These are phyloP conservation scores for Brachyopa scutellaris DNA, from an alignment of 2,888 invertebrate genomes.

Conservation along the genomic window DNA sequence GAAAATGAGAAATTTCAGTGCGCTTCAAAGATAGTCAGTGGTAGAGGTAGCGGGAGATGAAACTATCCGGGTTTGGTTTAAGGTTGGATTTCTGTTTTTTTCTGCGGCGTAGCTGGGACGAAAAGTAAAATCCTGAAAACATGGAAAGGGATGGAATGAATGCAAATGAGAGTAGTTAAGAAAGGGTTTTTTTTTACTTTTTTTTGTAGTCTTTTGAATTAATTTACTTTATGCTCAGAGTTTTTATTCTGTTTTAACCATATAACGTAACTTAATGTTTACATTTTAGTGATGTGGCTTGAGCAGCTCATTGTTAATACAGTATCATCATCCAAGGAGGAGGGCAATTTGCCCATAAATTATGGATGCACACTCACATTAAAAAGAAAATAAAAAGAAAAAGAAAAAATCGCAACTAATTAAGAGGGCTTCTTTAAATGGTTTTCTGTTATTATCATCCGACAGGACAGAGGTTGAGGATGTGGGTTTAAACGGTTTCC, in stretches of 20 bases:
- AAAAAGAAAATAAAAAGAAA: neutral
- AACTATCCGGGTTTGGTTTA: conserved; percentile 41
- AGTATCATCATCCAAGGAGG: conserved; percentile 26
- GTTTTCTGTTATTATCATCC: conserved; percentile 38
- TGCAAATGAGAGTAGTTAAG: conserved; percentile 69
- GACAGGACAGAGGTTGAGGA: neutral
- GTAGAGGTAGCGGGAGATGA: neutral
- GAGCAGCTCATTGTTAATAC: conserved; percentile 56
- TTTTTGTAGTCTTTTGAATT: conserved; percentile 56
- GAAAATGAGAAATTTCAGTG: neutral
- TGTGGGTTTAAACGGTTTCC: no score
- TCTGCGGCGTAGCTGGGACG: neutral
- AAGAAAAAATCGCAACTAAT: conserved; percentile 47
- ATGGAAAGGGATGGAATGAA: conserved; percentile 70
- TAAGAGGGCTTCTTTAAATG: conserved; percentile 54
- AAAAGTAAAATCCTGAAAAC: conserved; percentile 26
- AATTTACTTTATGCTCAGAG: conserved; percentile 67
- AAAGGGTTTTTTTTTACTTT: conserved; percentile 45
- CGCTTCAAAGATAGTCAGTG: conserved; percentile 11
- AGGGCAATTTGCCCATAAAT: conserved; percentile 63
- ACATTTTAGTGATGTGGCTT: conserved; percentile 63
- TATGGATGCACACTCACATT: conserved; percentile 49
- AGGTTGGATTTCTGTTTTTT: conserved; percentile 26
- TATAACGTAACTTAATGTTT: conserved; percentile 57
- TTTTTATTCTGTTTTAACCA: conserved; percentile 59